Evolutionary conservation across 2,113 vertebrate genomes (phyloP).

Genomic region (Puffinus mauretanicus): DNA sequence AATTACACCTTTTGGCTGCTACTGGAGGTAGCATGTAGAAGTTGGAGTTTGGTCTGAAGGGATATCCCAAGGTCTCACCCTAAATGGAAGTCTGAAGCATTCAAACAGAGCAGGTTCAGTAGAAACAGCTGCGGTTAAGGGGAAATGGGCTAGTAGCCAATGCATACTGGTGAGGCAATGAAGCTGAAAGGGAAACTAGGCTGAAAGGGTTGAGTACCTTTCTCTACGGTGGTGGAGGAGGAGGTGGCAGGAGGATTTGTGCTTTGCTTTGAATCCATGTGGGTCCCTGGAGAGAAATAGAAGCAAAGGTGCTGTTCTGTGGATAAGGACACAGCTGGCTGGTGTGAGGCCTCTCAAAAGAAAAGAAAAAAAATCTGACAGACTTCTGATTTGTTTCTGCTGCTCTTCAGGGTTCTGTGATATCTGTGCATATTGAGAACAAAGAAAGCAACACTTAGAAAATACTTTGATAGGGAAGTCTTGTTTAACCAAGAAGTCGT

Average conservation of each 20-base stretch:
- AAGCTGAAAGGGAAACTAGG: neutral
- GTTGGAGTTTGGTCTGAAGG: neutral
- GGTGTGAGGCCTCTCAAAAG: neutral
- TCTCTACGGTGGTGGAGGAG: neutral
- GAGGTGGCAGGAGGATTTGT: neutral
- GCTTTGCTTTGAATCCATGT: neutral
- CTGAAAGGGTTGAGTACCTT: neutral
- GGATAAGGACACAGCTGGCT: neutral
- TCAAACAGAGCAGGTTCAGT: neutral
- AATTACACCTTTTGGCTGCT: neutral
- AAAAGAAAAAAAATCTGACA: neutral
- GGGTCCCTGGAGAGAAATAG: neutral
- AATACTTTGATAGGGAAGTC: neutral
- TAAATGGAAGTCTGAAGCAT: neutral
- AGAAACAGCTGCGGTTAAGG: neutral
- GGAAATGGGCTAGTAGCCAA: neutral
- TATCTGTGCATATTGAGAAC: neutral
- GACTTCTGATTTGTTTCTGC: neutral
- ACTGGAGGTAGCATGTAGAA: accelerated
- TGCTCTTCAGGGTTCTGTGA: neutral
- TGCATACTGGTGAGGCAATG: neutral
- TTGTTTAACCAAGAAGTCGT: neutral
- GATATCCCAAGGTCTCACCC: neutral
- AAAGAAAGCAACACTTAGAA: neutral
- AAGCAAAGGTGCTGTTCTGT: neutral